Conservation (phyloP, 2,888 invertebrate genomes). For the Ophraella communa region DNA sequence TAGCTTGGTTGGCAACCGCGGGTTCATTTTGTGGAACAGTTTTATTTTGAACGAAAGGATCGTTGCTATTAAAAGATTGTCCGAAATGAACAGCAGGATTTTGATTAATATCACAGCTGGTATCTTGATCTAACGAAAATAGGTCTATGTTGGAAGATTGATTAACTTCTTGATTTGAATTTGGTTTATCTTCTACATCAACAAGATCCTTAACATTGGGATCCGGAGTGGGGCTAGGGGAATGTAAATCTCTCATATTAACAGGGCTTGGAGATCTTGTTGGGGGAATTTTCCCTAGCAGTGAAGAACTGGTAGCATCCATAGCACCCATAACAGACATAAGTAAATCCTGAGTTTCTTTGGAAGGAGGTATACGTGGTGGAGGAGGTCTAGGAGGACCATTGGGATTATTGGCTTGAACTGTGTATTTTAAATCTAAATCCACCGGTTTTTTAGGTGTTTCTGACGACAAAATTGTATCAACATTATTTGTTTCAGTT, state of each 20-base stretch:
- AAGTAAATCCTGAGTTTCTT: conserved; percentile 85
- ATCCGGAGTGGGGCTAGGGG: conserved; percentile 84
- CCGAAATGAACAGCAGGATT: conserved; percentile 58
- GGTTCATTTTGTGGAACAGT: conserved; percentile 2
- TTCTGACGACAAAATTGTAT: conserved; percentile 4
- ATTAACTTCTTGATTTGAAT: background rate
- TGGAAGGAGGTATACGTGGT: conserved; percentile 69
- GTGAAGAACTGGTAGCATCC: conserved; percentile 85
- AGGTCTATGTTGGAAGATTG: conserved; percentile 20
- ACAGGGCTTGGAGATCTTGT: conserved; percentile 89
- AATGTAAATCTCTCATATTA: conserved; percentile 80
- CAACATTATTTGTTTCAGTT: conserved; percentile 16
- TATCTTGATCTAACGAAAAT: conserved; percentile 24
- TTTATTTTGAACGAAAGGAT: background rate
- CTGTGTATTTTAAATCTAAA: conserved; percentile 56
- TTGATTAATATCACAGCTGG: conserved; percentile 60
- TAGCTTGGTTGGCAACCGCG: conserved; percentile 19
- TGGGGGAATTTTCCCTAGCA: conserved; percentile 82
- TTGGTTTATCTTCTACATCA: conserved; percentile 64
- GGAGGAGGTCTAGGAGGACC: conserved; percentile 54
- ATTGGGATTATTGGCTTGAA: conserved; percentile 40
- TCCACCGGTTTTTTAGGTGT: conserved; percentile 58
- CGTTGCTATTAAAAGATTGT: conserved; percentile 34
- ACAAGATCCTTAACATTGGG: conserved; percentile 68
- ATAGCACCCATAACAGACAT: conserved; percentile 86